A percentile compares a stretch with the other conserved stretches of the same genome.
Conservation (phyloP, 2,888 invertebrate genomes). For the Volucella inflata region DNA sequence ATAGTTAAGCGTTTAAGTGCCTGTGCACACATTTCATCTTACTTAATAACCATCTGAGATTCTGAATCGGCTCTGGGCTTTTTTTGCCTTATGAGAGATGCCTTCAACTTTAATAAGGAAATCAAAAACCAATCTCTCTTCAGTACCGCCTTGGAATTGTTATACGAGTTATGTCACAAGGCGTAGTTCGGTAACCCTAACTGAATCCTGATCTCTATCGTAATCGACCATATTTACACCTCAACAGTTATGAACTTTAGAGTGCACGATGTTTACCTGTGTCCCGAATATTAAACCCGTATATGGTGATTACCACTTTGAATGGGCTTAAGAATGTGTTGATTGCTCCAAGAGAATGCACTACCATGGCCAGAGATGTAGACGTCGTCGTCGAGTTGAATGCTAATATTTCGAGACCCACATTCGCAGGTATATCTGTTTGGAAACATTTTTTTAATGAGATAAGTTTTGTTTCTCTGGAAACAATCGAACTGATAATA, state of each 20-base stretch:
- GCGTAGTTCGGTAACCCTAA: constrained; percentile 66
- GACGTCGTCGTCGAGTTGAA: constrained; percentile 14
- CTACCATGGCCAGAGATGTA: constrained; percentile 2
- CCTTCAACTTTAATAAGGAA: neutral
- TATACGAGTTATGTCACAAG: constrained; percentile 56
- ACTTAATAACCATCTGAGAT: constrained; percentile 22
- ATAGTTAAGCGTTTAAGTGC: constrained; percentile 22
- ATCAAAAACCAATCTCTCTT: constrained; percentile 5
- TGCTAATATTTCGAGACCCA: neutral
- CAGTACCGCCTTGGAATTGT: neutral
- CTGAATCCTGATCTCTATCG: constrained; percentile 51
- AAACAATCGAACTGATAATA: neutral
- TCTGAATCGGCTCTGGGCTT: constrained; percentile 3
- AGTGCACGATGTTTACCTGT: constrained; percentile 33
- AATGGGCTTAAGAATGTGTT: constrained; percentile 4
- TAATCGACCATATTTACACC: constrained; percentile 54
- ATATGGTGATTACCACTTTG: constrained; percentile 11
- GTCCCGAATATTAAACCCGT: constrained; percentile 36
- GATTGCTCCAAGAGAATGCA: constrained; percentile 5
- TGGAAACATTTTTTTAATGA: neutral
- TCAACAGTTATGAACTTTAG: constrained; percentile 54
- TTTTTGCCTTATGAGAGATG: constrained; percentile 3
- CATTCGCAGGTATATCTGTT: constrained; percentile 31
- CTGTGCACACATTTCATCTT: constrained; percentile 34
- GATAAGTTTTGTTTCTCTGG: neutral